Evolutionary conservation across 2,797 vertebrate species (phyloP).

Genomic region (Thunnus albacares): DNA sequence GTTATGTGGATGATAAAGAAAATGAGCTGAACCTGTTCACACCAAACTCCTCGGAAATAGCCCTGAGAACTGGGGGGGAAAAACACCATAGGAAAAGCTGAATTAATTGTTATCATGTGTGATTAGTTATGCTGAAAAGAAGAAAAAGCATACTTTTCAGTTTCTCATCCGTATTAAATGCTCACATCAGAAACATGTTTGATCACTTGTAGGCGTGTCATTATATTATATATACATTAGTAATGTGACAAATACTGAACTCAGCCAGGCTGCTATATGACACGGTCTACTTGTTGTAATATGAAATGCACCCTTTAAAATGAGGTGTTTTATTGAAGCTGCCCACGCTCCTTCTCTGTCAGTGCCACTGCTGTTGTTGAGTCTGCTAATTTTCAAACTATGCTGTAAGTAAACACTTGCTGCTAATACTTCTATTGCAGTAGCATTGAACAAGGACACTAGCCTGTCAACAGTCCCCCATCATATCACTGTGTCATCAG

Average conservation of each 20-base stretch:
- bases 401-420: neutral
- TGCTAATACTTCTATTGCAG: constrained; percentile 10
- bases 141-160: too few species aligned
- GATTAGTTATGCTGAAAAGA: neutral
- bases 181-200: neutral
- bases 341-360: neutral
- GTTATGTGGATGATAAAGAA: neutral
- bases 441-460: constrained; percentile 1
- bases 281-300: neutral
- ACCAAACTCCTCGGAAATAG: neutral
- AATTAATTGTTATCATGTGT: too few species aligned
- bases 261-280: neutral
- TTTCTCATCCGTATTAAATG: neutral
- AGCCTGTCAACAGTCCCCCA: neutral
- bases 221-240: too few species aligned
- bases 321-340: constrained; percentile 11
- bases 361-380: neutral
- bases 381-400: constrained; percentile 1
- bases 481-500: constrained; percentile 6
- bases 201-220: too few species aligned
- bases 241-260: neutral
- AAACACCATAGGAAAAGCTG: too few species aligned
- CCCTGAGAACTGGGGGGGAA: neutral
- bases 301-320: neutral
- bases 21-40: neutral